phyloP scores from a whole-genome alignment of 2,888 invertebrate genomes.

The Monopis laevigella region DNA sequence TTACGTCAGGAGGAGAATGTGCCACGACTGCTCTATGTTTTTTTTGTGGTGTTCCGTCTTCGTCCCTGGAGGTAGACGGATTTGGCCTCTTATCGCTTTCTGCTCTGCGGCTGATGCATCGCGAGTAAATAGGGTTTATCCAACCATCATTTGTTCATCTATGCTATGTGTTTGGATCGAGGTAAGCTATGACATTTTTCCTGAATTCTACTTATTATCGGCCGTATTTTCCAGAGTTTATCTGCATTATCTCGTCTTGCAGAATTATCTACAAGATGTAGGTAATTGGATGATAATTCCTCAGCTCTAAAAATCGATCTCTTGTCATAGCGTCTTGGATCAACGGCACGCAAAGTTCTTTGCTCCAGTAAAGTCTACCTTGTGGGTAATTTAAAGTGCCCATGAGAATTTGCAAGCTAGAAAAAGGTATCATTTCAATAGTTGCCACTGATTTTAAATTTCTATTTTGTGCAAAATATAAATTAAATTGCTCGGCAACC shows the following conservation, averaged over 20 bases:
- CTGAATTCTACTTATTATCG: slow-evolving; percentile 17
- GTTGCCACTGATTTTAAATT: slow-evolving; percentile 16
- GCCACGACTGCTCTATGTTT: too few relatives aligned
- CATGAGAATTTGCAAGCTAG: slow-evolving; percentile 17
- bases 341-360: slow-evolving; percentile 14
- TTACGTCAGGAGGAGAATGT: too few relatives aligned
- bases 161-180: background rate
- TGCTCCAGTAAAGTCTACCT: slow-evolving; percentile 15
- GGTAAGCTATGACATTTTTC: slow-evolving; percentile 13
- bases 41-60: too few relatives aligned
- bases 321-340: slow-evolving; percentile 12
- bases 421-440: too few relatives aligned
- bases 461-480: slow-evolving; percentile 18
- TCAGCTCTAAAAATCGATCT: slow-evolving; percentile 14
- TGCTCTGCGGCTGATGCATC: too few relatives aligned
- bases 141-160: too few relatives aligned
- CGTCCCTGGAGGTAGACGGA: too few relatives aligned
- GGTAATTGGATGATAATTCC: too few relatives aligned
- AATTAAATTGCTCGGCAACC: slow-evolving; percentile 18
- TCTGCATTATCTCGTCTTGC: slow-evolving; percentile 10
- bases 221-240: slow-evolving; percentile 20
- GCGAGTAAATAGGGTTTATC: too few relatives aligned
- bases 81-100: too few relatives aligned
- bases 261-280: slow-evolving; percentile 8
- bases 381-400: slow-evolving; percentile 16